A percentile compares a stretch with the other conserved stretches of the same genome.
Conservation (phyloP, 2,113 vertebrate species). For the Periophthalmus modestus region DNA sequence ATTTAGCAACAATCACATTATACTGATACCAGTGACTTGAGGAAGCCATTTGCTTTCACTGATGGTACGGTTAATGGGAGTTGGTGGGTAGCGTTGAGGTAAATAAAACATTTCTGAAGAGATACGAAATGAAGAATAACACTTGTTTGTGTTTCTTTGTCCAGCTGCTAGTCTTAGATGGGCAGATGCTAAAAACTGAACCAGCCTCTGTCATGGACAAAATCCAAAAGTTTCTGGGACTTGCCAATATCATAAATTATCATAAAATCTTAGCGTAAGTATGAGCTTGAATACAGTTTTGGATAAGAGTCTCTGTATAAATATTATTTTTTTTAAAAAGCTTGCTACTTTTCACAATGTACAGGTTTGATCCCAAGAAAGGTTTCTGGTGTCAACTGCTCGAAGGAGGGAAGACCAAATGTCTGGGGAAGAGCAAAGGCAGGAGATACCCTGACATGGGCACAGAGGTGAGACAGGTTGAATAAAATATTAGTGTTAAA, state of each 20-base stretch:
- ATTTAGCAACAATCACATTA: neutral
- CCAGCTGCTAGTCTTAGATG: slow-evolving; percentile 93
- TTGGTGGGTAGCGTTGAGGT: neutral
- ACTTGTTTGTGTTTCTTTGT: slow-evolving; percentile 19
- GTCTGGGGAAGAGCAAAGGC: slow-evolving; percentile 97
- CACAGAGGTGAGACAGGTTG: slow-evolving; percentile 80
- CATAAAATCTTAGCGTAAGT: slow-evolving; percentile 96
- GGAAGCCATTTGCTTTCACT: neutral
- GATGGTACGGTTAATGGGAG: neutral
- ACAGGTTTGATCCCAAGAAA: slow-evolving; percentile 96
- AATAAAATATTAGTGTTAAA: neutral
- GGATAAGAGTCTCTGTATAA: neutral
- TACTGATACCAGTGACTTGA: neutral
- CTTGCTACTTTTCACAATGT: neutral
- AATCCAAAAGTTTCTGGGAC: slow-evolving; percentile 90
- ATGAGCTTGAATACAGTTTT: neutral
- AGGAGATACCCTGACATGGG: slow-evolving; percentile 95
- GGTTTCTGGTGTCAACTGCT: slow-evolving; percentile 98
- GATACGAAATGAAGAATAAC: neutral
- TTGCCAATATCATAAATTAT: slow-evolving; percentile 87
- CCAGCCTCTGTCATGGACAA: slow-evolving; percentile 94
- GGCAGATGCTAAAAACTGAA: slow-evolving; percentile 92
- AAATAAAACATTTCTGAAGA: neutral
- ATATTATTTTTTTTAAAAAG: neutral
- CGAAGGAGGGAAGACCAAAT: slow-evolving; percentile 94